These are phyloP conservation scores for Cylloceria caligata DNA, from an alignment of 2,888 invertebrate species.

Conservation along the genomic window DNA sequence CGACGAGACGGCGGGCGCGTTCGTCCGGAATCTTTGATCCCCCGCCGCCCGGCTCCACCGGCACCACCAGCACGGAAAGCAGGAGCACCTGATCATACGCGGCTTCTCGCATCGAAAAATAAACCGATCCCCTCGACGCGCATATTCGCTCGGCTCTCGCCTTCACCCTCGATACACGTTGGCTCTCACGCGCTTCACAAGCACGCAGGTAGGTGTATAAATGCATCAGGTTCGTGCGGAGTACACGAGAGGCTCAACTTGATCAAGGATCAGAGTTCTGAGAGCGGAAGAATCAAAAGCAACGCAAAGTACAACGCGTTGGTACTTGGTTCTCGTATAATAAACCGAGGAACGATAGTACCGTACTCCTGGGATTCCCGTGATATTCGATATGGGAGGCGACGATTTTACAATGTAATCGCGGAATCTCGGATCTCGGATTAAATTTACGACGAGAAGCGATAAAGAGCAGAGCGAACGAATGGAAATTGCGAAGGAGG, in stretches of 20 bases:
- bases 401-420: conserved; percentile 61
- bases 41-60: conserved; percentile 74
- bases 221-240: conserved; percentile 7
- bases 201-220: not conserved
- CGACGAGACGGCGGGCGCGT: conserved; percentile 70
- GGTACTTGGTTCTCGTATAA: not conserved
- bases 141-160: conserved; percentile 28
- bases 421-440: conserved; percentile 52
- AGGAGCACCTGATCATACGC: conserved; percentile 80
- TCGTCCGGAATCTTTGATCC: conserved; percentile 79
- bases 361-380: not conserved
- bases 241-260: not conserved
- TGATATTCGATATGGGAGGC: conserved; percentile 23
- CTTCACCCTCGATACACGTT: conserved; percentile 8
- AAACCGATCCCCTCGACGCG: conserved; percentile 72
- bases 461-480: not conserved
- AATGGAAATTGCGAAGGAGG: conserved; percentile 21
- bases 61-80: conserved; percentile 47
- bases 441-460: conserved; percentile 50
- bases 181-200: not conserved
- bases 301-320: not conserved
- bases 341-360: not conserved
- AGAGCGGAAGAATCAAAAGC: not conserved
- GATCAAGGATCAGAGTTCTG: not conserved
- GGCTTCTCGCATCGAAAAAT: conserved; percentile 67